Evolutionary conservation across 2,888 invertebrate genomes (phyloP).

Genomic region (Leptopilina myrica): DNA sequence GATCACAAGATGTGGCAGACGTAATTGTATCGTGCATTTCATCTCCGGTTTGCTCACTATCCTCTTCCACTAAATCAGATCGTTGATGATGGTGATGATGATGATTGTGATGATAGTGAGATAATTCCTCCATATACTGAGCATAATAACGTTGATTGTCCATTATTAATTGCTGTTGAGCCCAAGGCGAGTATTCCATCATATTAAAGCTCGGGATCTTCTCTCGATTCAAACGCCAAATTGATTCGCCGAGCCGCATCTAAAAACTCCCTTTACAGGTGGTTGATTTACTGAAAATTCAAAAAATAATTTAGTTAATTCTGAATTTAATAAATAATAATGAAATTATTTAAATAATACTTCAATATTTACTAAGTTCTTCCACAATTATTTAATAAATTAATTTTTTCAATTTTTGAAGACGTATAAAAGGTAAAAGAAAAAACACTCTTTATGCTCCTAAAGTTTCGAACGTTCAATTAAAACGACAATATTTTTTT

Average conservation of each 20-base stretch:
- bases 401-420: no score
- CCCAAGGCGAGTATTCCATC: slow-evolving; percentile 67
- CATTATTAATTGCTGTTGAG: slow-evolving; percentile 53
- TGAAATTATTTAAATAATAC: no score
- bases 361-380: no score
- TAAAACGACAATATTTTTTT: no score
- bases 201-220: slow-evolving; percentile 51
- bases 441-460: no score
- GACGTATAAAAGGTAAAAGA: no score
- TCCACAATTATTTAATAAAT: no score
- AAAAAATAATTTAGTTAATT: neutral
- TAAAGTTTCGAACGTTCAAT: no score
- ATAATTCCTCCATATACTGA: slow-evolving; percentile 54
- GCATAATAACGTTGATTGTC: slow-evolving; percentile 55
- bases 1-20: slow-evolving; percentile 71
- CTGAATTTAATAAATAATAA: no score
- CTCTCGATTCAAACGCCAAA: neutral
- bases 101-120: slow-evolving; percentile 41
- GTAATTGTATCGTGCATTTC: slow-evolving; percentile 70
- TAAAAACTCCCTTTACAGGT: neutral
- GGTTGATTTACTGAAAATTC: slow-evolving; percentile 1
- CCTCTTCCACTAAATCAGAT: slow-evolving; percentile 64
- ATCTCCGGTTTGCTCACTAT: slow-evolving; percentile 69
- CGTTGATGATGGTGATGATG: slow-evolving; percentile 37
- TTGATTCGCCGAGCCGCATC: slow-evolving; percentile 10